Conservation (phyloP, 2,888 invertebrate genomes). For the Morinoia aosen region DNA sequence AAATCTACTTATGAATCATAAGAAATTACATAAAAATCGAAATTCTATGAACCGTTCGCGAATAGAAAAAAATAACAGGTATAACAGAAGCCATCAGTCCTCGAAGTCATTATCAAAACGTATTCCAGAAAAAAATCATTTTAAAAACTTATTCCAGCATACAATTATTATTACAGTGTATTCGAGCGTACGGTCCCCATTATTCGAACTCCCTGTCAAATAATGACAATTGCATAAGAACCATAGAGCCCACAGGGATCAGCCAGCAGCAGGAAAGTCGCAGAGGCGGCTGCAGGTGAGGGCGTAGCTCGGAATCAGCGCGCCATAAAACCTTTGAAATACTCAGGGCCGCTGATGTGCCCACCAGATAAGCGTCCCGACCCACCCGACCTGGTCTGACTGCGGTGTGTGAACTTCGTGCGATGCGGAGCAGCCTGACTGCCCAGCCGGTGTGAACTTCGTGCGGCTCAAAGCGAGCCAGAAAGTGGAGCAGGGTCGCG, state of each 20-base stretch:
- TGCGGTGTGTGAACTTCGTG: neutral
- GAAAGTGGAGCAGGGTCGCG: neutral
- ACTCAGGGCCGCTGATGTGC: constrained; percentile 3
- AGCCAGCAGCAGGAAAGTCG: neutral
- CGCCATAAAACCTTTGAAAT: neutral
- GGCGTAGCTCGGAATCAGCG: neutral
- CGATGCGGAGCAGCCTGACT: neutral
- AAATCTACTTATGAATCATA: too few species aligned
- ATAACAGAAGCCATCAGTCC: too few species aligned
- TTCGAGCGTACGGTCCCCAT: too few species aligned
- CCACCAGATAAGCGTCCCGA: neutral
- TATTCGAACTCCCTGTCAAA: too few species aligned
- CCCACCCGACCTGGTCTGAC: neutral
- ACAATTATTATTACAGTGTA: too few species aligned
- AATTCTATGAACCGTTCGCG: too few species aligned
- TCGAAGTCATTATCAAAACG: too few species aligned
- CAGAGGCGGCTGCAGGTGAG: neutral
- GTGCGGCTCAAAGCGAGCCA: neutral
- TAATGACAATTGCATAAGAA: too few species aligned
- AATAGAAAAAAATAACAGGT: too few species aligned
- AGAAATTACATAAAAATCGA: too few species aligned
- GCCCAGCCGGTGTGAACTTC: neutral
- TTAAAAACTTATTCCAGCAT: too few species aligned
- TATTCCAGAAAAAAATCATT: too few species aligned
- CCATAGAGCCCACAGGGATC: neutral